A percentile compares a stretch with the other conserved stretches of the same genome.
Evolutionary conservation across 2,888 invertebrate genomes (phyloP).

Genomic region (Euzophera pinguis): DNA sequence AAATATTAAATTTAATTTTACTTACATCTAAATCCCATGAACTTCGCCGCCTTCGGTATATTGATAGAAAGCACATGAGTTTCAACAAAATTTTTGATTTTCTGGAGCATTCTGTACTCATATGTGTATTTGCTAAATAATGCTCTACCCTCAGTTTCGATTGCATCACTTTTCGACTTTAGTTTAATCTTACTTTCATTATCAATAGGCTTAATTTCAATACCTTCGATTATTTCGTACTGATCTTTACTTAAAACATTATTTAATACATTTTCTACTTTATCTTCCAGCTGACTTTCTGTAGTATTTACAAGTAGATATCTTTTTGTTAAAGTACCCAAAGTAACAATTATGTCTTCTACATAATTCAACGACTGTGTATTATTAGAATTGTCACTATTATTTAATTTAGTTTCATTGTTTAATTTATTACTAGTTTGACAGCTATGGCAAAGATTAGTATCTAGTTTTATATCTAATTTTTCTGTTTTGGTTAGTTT

Average conservation of each 20-base stretch:
- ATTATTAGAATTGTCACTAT: slow-evolving; percentile 28
- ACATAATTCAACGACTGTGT: slow-evolving; percentile 33
- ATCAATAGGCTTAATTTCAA: slow-evolving; percentile 66
- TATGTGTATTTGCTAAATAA: slow-evolving; percentile 63
- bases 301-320: slow-evolving; percentile 58
- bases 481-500: slow-evolving; percentile 56
- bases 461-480: slow-evolving; percentile 60
- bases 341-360: slow-evolving; percentile 47
- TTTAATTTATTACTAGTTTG: slow-evolving; percentile 47
- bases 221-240: slow-evolving; percentile 79
- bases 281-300: slow-evolving; percentile 60
- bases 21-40: slow-evolving; percentile 82
- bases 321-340: slow-evolving; percentile 49
- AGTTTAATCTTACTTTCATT: slow-evolving; percentile 25
- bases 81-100: slow-evolving; percentile 79
- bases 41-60: slow-evolving; percentile 83
- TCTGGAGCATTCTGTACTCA: slow-evolving; percentile 78
- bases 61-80: slow-evolving; percentile 83
- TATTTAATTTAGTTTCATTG: slow-evolving; percentile 23
- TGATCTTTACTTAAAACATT: slow-evolving; percentile 74
- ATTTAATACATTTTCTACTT: slow-evolving; percentile 80
- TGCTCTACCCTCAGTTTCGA: slow-evolving; percentile 47
- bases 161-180: slow-evolving; percentile 18
- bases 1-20: slow-evolving; percentile 26
- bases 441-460: slow-evolving; percentile 72